Conservation (phyloP, 2,113 vertebrate genomes). For the Dolichotis patagonum region DNA sequence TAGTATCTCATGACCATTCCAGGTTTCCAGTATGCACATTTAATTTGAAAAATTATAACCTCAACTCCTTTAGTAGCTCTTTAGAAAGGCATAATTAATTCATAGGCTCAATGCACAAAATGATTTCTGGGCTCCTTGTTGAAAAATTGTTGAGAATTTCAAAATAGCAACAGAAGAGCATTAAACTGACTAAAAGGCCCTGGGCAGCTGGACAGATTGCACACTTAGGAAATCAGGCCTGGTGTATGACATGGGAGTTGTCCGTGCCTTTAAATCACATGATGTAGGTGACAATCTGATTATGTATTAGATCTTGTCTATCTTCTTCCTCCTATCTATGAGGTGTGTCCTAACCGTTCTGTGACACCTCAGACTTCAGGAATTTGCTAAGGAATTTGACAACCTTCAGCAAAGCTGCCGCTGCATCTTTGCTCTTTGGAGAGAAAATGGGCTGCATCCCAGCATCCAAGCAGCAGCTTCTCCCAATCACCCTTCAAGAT, state of each 20-base stretch:
- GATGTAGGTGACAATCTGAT: neutral
- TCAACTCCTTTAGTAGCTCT: neutral
- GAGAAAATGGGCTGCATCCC: neutral
- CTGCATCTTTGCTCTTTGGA: neutral
- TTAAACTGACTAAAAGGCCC: accelerated
- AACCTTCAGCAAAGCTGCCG: neutral
- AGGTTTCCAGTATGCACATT: neutral
- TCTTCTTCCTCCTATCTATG: neutral
- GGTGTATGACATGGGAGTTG: neutral
- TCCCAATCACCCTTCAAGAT: neutral
- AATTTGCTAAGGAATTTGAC: neutral
- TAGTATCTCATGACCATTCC: neutral
- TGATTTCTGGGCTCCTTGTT: neutral
- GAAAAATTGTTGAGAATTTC: slow-evolving; percentile 30
- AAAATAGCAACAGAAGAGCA: neutral
- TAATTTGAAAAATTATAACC: slow-evolving; percentile 2
- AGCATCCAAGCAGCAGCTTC: neutral
- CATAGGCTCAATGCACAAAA: neutral
- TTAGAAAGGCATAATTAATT: slow-evolving; percentile 5
- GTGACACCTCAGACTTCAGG: neutral
- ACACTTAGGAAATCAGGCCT: neutral
- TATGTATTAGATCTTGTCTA: neutral
- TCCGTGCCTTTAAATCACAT: neutral
- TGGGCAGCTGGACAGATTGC: accelerated
- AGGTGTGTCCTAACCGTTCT: neutral